Conservation (phyloP, 1,140 invertebrate species). For the Drosophila repletoides region DNA sequence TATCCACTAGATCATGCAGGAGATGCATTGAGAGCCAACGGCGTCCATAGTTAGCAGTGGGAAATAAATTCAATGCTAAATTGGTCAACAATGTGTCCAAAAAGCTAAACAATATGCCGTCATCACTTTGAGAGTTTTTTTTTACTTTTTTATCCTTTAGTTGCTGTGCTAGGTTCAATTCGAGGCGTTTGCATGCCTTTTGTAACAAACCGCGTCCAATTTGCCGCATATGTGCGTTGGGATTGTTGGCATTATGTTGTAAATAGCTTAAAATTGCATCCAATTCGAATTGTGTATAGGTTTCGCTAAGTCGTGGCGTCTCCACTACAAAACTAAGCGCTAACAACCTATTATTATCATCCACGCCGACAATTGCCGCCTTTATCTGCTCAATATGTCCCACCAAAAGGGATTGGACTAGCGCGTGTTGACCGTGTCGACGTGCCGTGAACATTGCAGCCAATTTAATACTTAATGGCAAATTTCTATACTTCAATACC, state of each 20-base stretch:
- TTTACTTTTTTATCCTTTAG: conserved; percentile 10
- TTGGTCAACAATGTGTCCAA: conserved; percentile 70
- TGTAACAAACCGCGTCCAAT: conserved; percentile 85
- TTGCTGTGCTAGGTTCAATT: conserved; percentile 50
- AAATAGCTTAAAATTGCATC: conserved; percentile 87
- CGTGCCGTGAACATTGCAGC: conserved; percentile 56
- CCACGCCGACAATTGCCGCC: conserved; percentile 39
- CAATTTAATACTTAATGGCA: conserved; percentile 59
- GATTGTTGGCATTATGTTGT: conserved; percentile 88
- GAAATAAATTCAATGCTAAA: conserved; percentile 84
- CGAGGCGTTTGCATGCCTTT: conserved; percentile 84
- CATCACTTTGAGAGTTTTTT: too few species aligned
- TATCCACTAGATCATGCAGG: conserved; percentile 35
- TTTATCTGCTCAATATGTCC: conserved; percentile 23
- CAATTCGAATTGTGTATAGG: conserved; percentile 86
- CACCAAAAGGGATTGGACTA: conserved; percentile 29
- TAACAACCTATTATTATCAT: conserved; percentile 82
- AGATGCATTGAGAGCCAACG: conserved; percentile 85
- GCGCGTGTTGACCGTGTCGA: conserved; percentile 30
- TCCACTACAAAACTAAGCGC: conserved; percentile 89
- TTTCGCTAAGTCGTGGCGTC: conserved; percentile 89
- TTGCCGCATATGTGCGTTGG: conserved; percentile 86
- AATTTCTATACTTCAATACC: conserved; percentile 3
- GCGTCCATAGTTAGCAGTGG: conserved; percentile 88
- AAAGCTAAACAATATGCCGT: conserved; percentile 24